Evolutionary conservation across 2,113 vertebrate species (phyloP), one percentile per base, ranked within the genome.

Genomic region (Ctenodactylus gundi): DNA sequence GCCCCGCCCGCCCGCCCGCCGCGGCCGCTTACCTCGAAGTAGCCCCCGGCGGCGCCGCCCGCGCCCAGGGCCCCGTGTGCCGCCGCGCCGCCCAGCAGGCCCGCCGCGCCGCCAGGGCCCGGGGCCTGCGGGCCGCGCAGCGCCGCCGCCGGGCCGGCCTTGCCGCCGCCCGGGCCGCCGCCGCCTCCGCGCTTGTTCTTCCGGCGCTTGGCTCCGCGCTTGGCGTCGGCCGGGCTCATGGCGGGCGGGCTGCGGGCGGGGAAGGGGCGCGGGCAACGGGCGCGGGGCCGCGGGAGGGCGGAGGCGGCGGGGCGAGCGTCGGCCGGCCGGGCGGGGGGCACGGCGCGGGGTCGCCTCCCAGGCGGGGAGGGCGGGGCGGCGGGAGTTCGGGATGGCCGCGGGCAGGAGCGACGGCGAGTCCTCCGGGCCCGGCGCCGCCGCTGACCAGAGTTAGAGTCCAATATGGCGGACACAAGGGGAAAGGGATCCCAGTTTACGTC

Each of bases 151-250:
- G 96, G 97, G 91, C 98, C 95, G 87, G 96, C 98, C 98, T 99
- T 98, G 97, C 98, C 97, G 96, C 98, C 98, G 94, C 98, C 98
- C 95, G 98, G 98, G 98, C 98, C 98, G 92, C 97, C 97, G 90
- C 97, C 86, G 97, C 98, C 98, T 98, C 99, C 99, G 97, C 99
- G 99, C 99, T 99, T 99, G 98, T 99, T 99, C 99, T 99, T 99
- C 98, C 99, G 99, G 98, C 99, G 99, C 98, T 99, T 99, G 97
- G 99, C 99, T 98, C 99, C 99, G 97, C 99, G 98, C 97, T 99
- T 99, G 97, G 99, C 99, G 98, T 99, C 99, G 98, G 99, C 99
- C 90, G 99, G 99, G 98, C 99, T 99, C 99, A 99, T 99, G 98
- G 97, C 98, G 98, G 96, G 97, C 93, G 96, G 97, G 90, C 65